These are phyloP conservation scores for Chirona hameri DNA, from an alignment of 2,888 invertebrate genomes.

Conservation along the genomic window DNA sequence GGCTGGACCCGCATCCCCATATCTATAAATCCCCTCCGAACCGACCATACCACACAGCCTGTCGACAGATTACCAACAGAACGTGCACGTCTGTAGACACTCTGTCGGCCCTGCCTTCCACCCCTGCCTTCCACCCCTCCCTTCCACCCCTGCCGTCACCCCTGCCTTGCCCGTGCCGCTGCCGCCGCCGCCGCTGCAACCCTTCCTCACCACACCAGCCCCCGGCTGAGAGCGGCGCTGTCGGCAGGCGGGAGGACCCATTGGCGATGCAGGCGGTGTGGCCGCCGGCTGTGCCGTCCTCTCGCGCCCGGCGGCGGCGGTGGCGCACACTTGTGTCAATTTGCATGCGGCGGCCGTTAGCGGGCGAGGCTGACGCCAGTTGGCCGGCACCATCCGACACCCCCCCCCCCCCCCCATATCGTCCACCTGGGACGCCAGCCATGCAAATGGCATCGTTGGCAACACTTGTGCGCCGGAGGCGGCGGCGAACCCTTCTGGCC, in stretches of 20 bases:
- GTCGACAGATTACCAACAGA: background rate
- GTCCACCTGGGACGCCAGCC: background rate
- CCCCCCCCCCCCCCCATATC: background rate
- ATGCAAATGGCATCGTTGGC: slow-evolving; percentile 14
- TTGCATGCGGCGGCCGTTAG: slow-evolving; percentile 8
- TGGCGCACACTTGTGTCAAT: background rate
- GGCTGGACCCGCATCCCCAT: background rate
- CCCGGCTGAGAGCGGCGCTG: background rate
- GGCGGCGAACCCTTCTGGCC: slow-evolving; percentile 1
- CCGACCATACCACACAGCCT: background rate
- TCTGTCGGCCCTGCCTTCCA: background rate
- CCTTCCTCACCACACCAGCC: background rate
- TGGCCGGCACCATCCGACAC: background rate
- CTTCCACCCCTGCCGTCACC: background rate
- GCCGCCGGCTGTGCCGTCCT: background rate
- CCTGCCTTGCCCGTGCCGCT: too few species aligned
- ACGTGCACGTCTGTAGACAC: background rate
- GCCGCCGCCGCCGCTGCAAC: background rate
- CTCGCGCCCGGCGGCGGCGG: background rate
- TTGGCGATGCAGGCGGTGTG: background rate
- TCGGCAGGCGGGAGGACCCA: background rate
- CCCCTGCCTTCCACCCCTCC: background rate
- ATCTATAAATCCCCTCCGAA: background rate
- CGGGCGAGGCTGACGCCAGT: background rate
- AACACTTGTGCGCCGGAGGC: background rate